Evolutionary conservation across 2,797 vertebrate genomes (phyloP), one percentile per base, ranked within the genome.

Genomic region (Hybognathus amarus): DNA sequence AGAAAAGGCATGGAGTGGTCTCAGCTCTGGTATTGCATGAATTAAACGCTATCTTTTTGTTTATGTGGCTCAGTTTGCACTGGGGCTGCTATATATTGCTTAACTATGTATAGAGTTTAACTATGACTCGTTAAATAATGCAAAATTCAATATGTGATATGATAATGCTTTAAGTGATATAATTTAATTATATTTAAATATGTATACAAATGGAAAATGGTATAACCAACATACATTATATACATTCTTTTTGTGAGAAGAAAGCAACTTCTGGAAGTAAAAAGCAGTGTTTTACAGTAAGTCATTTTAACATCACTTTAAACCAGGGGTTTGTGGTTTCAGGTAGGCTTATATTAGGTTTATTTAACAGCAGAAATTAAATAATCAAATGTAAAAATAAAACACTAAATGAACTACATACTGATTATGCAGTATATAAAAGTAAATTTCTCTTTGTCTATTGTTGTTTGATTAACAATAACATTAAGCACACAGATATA

Each of bases 21-120:
- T 40, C 50, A 40, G 50, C 66, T 80, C 24, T 45, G 54, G 36
- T 69, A 74, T 79, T 40, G 36, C 42, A 54, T 27, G 45, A 76
- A 69, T 70, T 69, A 20, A 36, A 59, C 64, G 17, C 27, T 59
- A 61, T 47, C 52, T 71, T 71, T 59, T 2, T 52, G 50, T 33
- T 56, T 17, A 20, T 85, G 80, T 74, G 71, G 71, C 71, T 52
- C 47, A 54, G 18, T 36, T 36, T 74, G 30, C 71, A 36, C 79
- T 47, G n/a, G 54, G 20, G 22, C 22, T n/a, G 8, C 12, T 45
- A 45, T 5, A 45, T 5, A 45, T 45, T 0, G 13, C 45, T 47
- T 47, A 47, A 5, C 45, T 5, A 15, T 47, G 15, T 13, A 15
- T 15, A 15, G 45, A 47, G 4, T 15, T 47, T 0, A 15, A 15